Evolutionary conservation across 2,113 vertebrate genomes (phyloP).

Genomic region (Hucho hucho): DNA sequence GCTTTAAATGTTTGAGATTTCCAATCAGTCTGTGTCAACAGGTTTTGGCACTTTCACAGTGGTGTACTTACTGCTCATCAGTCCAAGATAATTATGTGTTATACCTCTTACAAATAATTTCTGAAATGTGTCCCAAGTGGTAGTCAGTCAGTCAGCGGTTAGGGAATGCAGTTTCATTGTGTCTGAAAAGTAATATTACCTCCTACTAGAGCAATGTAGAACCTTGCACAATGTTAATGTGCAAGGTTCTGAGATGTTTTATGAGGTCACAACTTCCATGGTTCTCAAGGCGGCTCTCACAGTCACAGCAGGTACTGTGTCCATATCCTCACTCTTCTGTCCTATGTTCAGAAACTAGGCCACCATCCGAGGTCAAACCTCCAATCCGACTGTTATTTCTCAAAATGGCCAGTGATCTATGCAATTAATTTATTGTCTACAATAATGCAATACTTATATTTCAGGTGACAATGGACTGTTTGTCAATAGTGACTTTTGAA

Average conservation of each 20-base stretch:
- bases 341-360: conserved; percentile 51
- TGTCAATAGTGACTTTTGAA: conserved; percentile 20
- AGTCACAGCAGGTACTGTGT: conserved; percentile 70
- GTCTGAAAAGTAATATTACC: conserved; percentile 58
- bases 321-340: conserved; percentile 57
- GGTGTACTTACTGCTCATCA: conserved; percentile 14
- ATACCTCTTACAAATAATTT: conserved; percentile 20
- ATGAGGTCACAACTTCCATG: conserved; percentile 43
- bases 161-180: conserved; percentile 42
- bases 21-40: conserved; percentile 33
- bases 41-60: conserved; percentile 33
- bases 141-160: background rate
- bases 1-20: conserved; percentile 47
- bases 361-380: conserved; percentile 44
- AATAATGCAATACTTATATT: conserved; percentile 62
- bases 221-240: conserved; percentile 31
- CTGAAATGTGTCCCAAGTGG: conserved; percentile 27
- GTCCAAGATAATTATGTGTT: conserved; percentile 7
- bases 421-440: conserved; percentile 54
- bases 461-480: background rate
- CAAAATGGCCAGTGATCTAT: conserved; percentile 49
- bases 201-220: conserved; percentile 54
- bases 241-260: conserved; percentile 7
- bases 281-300: conserved; percentile 38
- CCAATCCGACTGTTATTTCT: background rate